Percentiles rank a stretch among this genome's conserved stretches.
Evolutionary conservation across 2,113 vertebrate species (phyloP).

Genomic region (Gopherus evgoodei): DNA sequence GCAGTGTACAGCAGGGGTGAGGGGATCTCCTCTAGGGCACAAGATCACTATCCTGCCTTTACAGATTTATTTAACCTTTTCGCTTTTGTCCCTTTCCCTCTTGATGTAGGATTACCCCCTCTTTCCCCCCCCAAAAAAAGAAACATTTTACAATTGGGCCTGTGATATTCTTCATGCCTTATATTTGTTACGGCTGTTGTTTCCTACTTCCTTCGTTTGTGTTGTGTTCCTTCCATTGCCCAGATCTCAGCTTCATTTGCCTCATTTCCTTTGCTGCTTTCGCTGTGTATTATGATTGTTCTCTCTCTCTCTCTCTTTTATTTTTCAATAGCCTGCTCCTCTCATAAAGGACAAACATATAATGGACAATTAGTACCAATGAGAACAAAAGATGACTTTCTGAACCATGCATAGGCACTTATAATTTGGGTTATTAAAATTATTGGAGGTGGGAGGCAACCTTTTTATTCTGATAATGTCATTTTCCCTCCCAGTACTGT

Average conservation of each 20-base stretch:
- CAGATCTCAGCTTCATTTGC: not conserved
- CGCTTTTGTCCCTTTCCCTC: not conserved
- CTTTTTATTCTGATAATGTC: not conserved
- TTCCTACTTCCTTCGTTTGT: conserved; percentile 56
- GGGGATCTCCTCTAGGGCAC: not conserved
- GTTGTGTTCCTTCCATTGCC: conserved; percentile 32
- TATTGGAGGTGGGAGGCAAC: not conserved
- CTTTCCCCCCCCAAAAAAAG: not conserved
- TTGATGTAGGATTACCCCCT: not conserved
- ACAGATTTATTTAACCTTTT: not conserved
- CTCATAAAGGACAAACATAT: not conserved
- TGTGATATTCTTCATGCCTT: conserved; percentile 14
- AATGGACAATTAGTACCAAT: not conserved
- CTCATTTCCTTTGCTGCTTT: conserved; percentile 53
- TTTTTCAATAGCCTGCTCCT: not conserved
- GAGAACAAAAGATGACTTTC: conserved; percentile 43
- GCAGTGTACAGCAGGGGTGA: not conserved
- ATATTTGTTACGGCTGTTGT: conserved; percentile 49
- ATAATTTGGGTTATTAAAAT: conserved; percentile 12
- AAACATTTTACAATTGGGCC: no score
- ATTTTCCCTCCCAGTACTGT: conserved; percentile 1
- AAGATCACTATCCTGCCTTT: not conserved
- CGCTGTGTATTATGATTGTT: not conserved
- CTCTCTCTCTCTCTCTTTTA: not conserved
- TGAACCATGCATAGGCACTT: not conserved